Evolutionary conservation across 2,888 invertebrate genomes (phyloP).

Genomic region (Microplitis manilae): DNA sequence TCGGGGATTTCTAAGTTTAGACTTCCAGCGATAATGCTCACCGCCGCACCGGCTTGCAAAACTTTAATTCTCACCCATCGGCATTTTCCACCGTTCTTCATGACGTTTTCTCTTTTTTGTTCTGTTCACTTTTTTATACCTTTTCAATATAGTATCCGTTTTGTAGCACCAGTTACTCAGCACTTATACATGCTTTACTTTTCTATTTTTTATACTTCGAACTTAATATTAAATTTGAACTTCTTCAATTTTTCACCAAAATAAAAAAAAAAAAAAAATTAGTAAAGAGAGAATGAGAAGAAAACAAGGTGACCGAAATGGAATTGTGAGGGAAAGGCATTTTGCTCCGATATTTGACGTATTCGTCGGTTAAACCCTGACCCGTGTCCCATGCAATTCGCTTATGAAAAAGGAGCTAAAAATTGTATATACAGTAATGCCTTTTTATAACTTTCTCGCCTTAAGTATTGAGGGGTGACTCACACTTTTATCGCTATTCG

Average conservation of each 20-base stretch:
- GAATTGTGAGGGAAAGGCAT: not conserved
- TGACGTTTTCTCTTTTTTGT: conserved; percentile 29
- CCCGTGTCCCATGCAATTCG: not conserved
- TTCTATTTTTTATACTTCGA: not conserved
- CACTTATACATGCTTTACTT: not conserved
- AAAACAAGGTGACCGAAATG: not conserved
- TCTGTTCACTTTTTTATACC: conserved; percentile 13
- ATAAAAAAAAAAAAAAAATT: not conserved
- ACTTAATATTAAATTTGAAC: not conserved
- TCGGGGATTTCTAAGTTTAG: conserved; percentile 52
- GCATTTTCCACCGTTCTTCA: conserved; percentile 34
- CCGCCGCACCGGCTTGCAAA: conserved; percentile 40
- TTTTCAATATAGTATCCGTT: not conserved
- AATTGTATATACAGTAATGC: not conserved
- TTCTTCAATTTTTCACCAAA: not conserved
- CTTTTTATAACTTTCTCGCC: not conserved
- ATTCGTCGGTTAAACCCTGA: not conserved
- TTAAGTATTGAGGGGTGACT: not conserved
- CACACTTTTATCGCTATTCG: not conserved
- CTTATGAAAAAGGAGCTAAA: not conserved
- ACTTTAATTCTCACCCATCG: conserved; percentile 44
- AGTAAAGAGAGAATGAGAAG: not conserved
- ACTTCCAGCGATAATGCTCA: conserved; percentile 50
- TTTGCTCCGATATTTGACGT: not conserved
- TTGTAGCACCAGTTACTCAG: not conserved